Evolutionary conservation across 1,140 invertebrate genomes (phyloP), one percentile per base, ranked within the genome.

Genomic region (Schlechtendalia chinensis): DNA sequence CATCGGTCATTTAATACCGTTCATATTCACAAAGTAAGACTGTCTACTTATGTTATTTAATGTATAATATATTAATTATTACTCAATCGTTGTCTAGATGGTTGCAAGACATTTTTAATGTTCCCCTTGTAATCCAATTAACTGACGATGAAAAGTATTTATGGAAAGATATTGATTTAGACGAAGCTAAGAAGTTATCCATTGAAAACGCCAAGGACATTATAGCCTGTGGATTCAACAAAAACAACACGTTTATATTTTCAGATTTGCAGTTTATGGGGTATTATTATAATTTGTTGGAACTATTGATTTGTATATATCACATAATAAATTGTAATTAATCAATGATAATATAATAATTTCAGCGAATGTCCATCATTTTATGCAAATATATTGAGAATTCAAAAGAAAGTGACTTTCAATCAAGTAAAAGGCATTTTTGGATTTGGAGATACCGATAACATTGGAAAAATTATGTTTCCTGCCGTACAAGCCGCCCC

Each of bases 81-180:
- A 54, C 8, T 81, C 54, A 82, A 72, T 80, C 82, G 82, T 82
- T 82, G 84, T 86, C 88, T 84, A 96, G 96, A 87, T 99, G 96
- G 96, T 86, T 99, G 4, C 98, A 99, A 88, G 97, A 99, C 83
- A 92, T 94, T 0, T 99, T 99, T 86, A 90, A 99, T 88, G 96
- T 99, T 65, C 98, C 98, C 50, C 86, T 99, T 24, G 92, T 99
- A 0, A 95, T 98, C 83, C 96, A 99, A 86, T 86, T 99, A 82
- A 99, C 98, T 0, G 98, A 99, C 85, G 98, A 99, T 87, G 98
- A 99, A 86, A 99, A 99, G 86, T 95, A 92, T 47, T 89, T 99
- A 83, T 99, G 98, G 98, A 98, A 96, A 86, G 95, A 99, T 86
- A 86, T 99, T 39, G 93, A 91, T 82, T 84, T 98, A 27, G 97